A percentile compares a stretch with the other conserved stretches of the same genome.
Conservation (phyloP, 2,113 vertebrate species). For the Leptodactylus fuscus region DNA sequence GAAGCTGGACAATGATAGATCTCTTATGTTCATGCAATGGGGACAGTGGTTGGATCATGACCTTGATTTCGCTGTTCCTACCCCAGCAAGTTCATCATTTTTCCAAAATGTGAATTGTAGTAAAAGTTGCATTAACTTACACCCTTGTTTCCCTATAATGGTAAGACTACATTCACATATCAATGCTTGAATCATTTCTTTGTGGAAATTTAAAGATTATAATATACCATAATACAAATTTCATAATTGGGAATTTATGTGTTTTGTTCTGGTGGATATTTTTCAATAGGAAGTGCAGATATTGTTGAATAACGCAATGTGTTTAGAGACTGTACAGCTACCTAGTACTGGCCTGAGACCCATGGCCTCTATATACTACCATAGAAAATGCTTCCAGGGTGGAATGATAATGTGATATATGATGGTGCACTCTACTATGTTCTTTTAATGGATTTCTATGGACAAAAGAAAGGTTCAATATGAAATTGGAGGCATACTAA, state of each 20-base stretch:
- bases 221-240: not conserved
- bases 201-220: not conserved
- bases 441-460: no score
- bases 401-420: no score
- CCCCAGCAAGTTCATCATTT: constrained; percentile 78
- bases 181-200: not conserved
- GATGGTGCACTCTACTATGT: no score
- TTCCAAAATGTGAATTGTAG: constrained; percentile 74
- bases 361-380: not conserved
- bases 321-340: not conserved
- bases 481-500: no score
- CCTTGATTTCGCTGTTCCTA: constrained; percentile 77
- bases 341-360: not conserved
- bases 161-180: constrained; percentile 65
- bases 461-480: no score
- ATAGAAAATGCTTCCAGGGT: not conserved
- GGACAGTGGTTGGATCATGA: constrained; percentile 91
- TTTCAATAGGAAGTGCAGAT: no score
- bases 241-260: not conserved
- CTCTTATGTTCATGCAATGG: constrained; percentile 83
- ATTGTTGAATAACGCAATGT: no score
- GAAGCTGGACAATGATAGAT: constrained; percentile 70
- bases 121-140: constrained; percentile 74
- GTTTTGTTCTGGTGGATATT: not conserved
- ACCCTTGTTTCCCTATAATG: constrained; percentile 88